phyloP scores from a whole-genome alignment of 2,797 vertebrate genomes.

The Botia almorhae region DNA sequence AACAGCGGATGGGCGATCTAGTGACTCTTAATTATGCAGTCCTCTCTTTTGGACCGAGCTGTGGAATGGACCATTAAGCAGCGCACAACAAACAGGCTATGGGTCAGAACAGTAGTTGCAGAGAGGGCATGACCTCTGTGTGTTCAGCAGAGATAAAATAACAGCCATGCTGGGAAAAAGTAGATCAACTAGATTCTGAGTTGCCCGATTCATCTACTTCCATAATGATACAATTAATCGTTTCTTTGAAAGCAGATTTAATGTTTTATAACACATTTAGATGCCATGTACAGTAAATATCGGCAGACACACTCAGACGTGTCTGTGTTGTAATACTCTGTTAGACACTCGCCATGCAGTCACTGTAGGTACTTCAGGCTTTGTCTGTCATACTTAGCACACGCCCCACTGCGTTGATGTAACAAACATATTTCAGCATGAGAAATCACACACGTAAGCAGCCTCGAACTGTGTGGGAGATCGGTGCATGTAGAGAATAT shows the following conservation, averaged over 20 bases:
- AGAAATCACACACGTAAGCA: conserved; percentile 11
- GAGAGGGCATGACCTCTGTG: conserved; percentile 31
- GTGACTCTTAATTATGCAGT: conserved; percentile 77
- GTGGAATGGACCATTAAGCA: conserved; percentile 48
- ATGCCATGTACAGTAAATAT: not conserved
- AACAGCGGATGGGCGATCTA: conserved; percentile 64
- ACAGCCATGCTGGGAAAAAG: conserved; percentile 40
- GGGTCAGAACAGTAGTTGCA: conserved; percentile 46
- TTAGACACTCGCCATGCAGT: not conserved
- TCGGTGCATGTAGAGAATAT: not conserved
- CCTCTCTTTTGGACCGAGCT: conserved; percentile 69
- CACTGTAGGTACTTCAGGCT: not conserved
- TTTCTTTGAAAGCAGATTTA: not conserved
- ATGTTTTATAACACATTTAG: not conserved
- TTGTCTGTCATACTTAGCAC: conserved; percentile 33
- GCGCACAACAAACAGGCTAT: conserved; percentile 45
- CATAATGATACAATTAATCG: conserved; percentile 7
- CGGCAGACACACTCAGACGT: not conserved
- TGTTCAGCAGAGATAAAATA: conserved; percentile 40
- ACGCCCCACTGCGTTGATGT: conserved; percentile 13
- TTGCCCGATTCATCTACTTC: not conserved
- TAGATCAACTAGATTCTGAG: conserved; percentile 21
- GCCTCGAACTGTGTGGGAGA: conserved; percentile 2
- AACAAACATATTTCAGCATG: conserved; percentile 45
- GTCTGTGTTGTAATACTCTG: not conserved